phyloP scores from a whole-genome alignment of 2,797 vertebrate species.

The Oreochromis mossambicus region DNA sequence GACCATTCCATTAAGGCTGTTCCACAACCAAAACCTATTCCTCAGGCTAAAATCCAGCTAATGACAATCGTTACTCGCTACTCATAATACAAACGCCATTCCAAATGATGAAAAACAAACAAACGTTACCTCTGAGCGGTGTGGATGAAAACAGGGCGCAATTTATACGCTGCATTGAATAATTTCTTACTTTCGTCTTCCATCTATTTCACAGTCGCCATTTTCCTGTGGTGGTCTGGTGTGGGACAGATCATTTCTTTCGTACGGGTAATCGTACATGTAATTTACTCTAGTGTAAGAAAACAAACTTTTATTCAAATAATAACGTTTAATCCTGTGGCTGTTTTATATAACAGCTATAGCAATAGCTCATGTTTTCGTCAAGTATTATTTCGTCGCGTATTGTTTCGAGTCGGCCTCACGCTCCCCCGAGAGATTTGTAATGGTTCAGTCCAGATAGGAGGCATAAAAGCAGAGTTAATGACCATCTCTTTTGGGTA shows the following conservation, averaged over 20 bases:
- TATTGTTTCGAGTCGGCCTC: conserved; percentile 29
- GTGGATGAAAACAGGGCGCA: conserved; percentile 55
- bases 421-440: conserved; percentile 29
- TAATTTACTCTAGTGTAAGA: not conserved
- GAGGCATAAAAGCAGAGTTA: conserved; percentile 77
- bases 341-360: not conserved
- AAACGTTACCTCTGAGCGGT: conserved; percentile 66
- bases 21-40: conserved; percentile 75
- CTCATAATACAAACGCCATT: not conserved
- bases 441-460: conserved; percentile 74
- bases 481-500: conserved; percentile 67
- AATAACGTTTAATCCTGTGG: not conserved
- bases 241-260: conserved; percentile 69
- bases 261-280: conserved; percentile 31
- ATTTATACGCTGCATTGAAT: conserved; percentile 75
- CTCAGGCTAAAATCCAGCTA: conserved; percentile 61
- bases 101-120: conserved; percentile 21
- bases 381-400: not conserved
- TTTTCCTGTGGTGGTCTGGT: conserved; percentile 81
- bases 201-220: conserved; percentile 85
- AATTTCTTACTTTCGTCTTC: conserved; percentile 81
- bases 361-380: not conserved
- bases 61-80: conserved; percentile 24
- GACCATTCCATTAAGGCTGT: conserved; percentile 75
- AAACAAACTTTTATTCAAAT: not conserved